These are phyloP conservation scores for Laothoe populi DNA, from an alignment of 2,888 invertebrate species.

Conservation along the genomic window DNA sequence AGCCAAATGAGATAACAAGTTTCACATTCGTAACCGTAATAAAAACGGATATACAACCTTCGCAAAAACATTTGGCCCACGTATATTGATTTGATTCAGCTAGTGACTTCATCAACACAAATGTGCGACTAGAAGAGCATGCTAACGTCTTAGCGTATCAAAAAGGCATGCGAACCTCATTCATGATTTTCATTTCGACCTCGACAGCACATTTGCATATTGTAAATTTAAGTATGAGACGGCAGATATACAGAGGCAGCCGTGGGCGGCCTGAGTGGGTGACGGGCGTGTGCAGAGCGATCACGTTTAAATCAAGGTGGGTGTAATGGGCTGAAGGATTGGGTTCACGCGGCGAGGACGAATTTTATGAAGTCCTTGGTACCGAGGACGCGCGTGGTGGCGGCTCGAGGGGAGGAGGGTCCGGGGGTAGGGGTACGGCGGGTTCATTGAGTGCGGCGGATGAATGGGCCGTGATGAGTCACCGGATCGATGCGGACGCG, in stretches of 20 bases:
- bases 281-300: conserved; percentile 51
- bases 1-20: neutral
- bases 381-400: conserved; percentile 62
- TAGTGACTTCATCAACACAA: conserved; percentile 3
- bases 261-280: conserved; percentile 52
- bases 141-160: conserved; percentile 8
- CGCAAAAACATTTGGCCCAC: neutral
- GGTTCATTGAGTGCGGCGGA: conserved; percentile 81
- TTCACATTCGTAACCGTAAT: neutral
- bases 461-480: conserved; percentile 82
- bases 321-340: conserved; percentile 67
- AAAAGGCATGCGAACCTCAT: conserved; percentile 21
- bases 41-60: neutral
- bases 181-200: conserved; percentile 20
- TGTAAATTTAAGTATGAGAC: conserved; percentile 25
- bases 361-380: conserved; percentile 77
- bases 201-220: conserved; percentile 22
- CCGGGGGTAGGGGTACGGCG: conserved; percentile 52
- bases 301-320: conserved; percentile 59
- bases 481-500: conserved; percentile 78
- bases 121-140: conserved; percentile 8
- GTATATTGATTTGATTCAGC: neutral
- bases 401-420: conserved; percentile 32
- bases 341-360: conserved; percentile 64
- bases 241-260: conserved; percentile 32